Evolutionary conservation across 2,888 invertebrate genomes (phyloP).

Genomic region (Drymonia ruficornis): DNA sequence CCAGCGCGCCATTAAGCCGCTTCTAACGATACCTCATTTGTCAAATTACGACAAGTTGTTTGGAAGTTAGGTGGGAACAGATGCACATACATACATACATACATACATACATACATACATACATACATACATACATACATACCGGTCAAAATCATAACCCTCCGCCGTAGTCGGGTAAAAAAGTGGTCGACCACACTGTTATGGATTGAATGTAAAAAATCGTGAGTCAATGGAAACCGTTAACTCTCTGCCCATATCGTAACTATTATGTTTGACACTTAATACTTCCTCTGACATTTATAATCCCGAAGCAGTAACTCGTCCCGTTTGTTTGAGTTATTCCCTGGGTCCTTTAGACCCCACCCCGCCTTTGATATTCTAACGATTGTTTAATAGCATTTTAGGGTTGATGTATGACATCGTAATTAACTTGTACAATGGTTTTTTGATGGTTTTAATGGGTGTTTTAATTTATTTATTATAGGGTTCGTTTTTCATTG

Average conservation of each 20-base stretch:
- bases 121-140: too few species aligned
- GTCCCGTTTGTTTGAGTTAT: constrained; percentile 67
- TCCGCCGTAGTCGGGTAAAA: too few species aligned
- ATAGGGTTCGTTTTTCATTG: background rate
- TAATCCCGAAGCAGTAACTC: constrained; percentile 64
- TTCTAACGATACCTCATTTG: too few species aligned
- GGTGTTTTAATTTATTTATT: constrained; percentile 17
- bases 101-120: too few species aligned
- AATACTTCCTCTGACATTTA: constrained; percentile 76
- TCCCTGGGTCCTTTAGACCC: constrained; percentile 33
- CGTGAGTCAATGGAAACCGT: constrained; percentile 40
- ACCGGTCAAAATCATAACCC: too few species aligned
- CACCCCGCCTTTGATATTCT: constrained; percentile 44
- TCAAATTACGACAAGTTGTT: too few species aligned
- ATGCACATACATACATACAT: too few species aligned
- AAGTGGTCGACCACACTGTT: too few species aligned
- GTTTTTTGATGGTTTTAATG: constrained; percentile 31
- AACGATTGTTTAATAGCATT: constrained; percentile 63
- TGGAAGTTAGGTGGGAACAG: too few species aligned
- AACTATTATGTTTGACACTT: constrained; percentile 74
- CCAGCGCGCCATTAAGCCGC: too few species aligned
- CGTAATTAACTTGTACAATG: constrained; percentile 74
- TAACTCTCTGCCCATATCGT: constrained; percentile 48
- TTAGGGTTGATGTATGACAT: constrained; percentile 73
- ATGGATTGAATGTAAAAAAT: too few species aligned